Percentiles rank a stretch among this genome's conserved stretches.
Evolutionary conservation across 2,113 vertebrate genomes (phyloP).

Genomic region (Indicator maculatus): DNA sequence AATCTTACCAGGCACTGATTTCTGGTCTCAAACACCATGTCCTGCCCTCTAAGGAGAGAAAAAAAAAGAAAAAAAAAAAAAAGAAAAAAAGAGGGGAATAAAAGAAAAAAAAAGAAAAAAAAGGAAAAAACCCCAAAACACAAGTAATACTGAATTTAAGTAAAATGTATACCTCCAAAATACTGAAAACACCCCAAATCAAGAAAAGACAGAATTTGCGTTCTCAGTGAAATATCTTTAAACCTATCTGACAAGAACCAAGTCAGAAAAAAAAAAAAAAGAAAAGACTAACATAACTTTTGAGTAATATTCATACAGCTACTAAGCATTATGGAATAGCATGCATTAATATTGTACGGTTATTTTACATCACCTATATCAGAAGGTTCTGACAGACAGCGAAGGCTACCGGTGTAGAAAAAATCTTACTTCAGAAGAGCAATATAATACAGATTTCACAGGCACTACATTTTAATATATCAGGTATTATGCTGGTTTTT

Average conservation of each 20-base stretch:
- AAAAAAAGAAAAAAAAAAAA: slow-evolving; percentile 10
- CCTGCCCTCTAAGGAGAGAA: slow-evolving; percentile 67
- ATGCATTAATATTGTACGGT: slow-evolving; percentile 97
- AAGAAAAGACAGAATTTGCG: slow-evolving; percentile 81
- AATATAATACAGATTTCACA: slow-evolving; percentile 99
- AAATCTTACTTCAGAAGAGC: slow-evolving; percentile 92
- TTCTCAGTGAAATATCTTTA: slow-evolving; percentile 86
- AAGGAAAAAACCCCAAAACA: slow-evolving; percentile 71
- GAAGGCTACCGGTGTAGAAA: slow-evolving; percentile 98
- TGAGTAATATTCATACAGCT: slow-evolving; percentile 90
- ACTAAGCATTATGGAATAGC: slow-evolving; percentile 94
- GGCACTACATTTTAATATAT: slow-evolving; percentile 99
- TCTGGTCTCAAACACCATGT: slow-evolving; percentile 80
- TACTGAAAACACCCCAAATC: slow-evolving; percentile 84
- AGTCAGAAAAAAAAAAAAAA: slow-evolving; percentile 68
- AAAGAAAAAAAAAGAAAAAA: slow-evolving; percentile 27
- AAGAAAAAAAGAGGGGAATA: not conserved
- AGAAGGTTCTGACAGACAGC: slow-evolving; percentile 95
- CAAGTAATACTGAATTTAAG: slow-evolving; percentile 88
- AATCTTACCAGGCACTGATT: slow-evolving; percentile 76
- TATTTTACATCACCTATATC: slow-evolving; percentile 97
- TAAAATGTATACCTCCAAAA: slow-evolving; percentile 85
- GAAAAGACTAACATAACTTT: slow-evolving; percentile 85
- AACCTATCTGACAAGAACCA: slow-evolving; percentile 85
- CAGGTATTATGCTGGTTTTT: slow-evolving; percentile 97